Conservation (phyloP, 2,888 invertebrate genomes). For the Colletes collaris region DNA sequence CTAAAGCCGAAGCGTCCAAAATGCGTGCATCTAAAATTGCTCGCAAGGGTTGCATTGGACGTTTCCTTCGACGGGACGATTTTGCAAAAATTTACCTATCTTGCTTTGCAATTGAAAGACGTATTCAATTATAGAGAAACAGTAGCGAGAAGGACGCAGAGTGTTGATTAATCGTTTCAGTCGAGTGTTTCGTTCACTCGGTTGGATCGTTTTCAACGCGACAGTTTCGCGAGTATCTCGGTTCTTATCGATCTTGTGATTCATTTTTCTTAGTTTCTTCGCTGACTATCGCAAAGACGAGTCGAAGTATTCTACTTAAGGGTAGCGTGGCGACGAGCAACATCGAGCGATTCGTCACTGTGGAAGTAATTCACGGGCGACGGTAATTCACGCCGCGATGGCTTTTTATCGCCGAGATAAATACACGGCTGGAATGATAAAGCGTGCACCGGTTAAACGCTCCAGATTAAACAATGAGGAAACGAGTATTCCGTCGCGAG, state of each 20-base stretch:
- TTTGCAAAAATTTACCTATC: too few species aligned
- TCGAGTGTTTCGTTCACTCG: neutral
- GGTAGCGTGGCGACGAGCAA: neutral
- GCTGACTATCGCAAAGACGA: neutral
- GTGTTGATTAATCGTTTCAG: conserved; percentile 25
- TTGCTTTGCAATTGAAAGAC: too few species aligned
- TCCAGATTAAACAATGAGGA: conserved; percentile 43
- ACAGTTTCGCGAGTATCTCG: neutral
- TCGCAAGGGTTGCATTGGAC: too few species aligned
- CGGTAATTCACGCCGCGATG: conserved; percentile 24
- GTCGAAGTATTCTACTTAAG: neutral
- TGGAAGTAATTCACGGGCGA: neutral
- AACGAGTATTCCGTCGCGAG: conserved; percentile 29
- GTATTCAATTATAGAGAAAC: neutral
- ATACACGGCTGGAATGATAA: conserved; percentile 37
- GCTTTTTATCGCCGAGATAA: conserved; percentile 41
- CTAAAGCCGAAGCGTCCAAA: conserved; percentile 20
- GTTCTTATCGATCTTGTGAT: neutral
- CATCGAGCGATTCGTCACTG: conserved; percentile 13
- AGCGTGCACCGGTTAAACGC: conserved; percentile 36
- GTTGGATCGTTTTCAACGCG: neutral
- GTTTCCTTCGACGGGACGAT: too few species aligned
- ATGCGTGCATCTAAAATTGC: neutral
- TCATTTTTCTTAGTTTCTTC: neutral
- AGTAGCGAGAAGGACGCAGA: neutral